Base-by-base conservation (phyloP, 2,888 invertebrate genomes). In the Aspidapion aeneum region DNA sequence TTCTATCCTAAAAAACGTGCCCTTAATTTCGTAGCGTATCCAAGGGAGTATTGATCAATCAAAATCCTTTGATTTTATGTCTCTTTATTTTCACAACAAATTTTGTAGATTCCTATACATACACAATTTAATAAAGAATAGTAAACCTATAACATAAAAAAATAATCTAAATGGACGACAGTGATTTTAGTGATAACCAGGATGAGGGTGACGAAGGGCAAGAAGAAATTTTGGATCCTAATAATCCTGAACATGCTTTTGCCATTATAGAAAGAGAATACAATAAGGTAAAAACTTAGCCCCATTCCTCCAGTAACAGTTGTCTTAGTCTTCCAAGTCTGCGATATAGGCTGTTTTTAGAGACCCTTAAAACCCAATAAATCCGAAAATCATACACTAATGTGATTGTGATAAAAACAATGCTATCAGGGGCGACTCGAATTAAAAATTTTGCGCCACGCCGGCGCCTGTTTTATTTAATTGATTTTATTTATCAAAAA, bases 171-270 rank as follows among this genome's bases (percentile, higher is more conserved):
- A 79, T 79, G 78, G 77, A 78, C 9, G 77, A 76, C 17, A 73
- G 73, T 61, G 78, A 78, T 59, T 73, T 76, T 55, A 73, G 71
- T 17, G 77, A 73, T 54, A 72, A 70, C 17, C 73, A 72, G 50
- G 73, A 71, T 22, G 74, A 73, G 50, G 76, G 72, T 20, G 74
- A 73, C 2, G 74, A 73, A 50, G 72, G 69, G 22, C 71, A 68
- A 51, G 74, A 74, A 18, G 76, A 74, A 21, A 69, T 68, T 18
- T 68, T 78, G 16, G 78, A 79, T 70, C 77, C 79, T 0, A 68
- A 75, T 20, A 77, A 79, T 70, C 78, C 78, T 1, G 78, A 79
- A 20, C 75, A 79, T 67, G 77, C 73, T 18, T 79, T 79, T 65
- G 70, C 75, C 17, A 74, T 79, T 58, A 64, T 79, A 22, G 80